Evolutionary conservation across 2,888 invertebrate genomes (phyloP).

Genomic region (Rhimphoctona megacephalus): DNA sequence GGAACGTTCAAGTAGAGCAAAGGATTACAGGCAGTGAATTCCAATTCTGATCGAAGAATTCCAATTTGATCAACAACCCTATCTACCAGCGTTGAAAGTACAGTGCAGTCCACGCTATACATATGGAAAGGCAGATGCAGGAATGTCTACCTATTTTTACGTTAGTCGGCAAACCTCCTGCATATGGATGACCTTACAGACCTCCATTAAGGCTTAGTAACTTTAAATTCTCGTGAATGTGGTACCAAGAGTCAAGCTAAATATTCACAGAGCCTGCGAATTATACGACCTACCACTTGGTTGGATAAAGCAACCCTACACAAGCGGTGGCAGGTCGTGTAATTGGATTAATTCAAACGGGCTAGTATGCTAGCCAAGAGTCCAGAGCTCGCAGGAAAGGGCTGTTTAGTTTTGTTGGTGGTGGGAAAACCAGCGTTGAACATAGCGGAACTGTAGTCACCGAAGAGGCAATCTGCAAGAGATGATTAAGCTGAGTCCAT

Average conservation of each 20-base stretch:
- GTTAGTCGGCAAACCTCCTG: slow-evolving; percentile 62
- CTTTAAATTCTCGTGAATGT: slow-evolving; percentile 73
- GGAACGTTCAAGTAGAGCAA: too few species aligned
- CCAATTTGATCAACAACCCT: neutral
- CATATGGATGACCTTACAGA: slow-evolving; percentile 79
- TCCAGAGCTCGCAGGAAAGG: neutral
- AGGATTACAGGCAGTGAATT: neutral
- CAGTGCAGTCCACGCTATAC: neutral
- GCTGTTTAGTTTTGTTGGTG: slow-evolving; percentile 17
- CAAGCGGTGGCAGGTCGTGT: slow-evolving; percentile 73
- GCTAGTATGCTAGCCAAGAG: slow-evolving; percentile 28
- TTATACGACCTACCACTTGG: slow-evolving; percentile 60
- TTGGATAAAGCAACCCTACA: slow-evolving; percentile 26
- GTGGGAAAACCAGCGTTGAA: slow-evolving; percentile 36
- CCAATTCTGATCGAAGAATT: too few species aligned
- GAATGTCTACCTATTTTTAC: neutral
- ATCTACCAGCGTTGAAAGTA: neutral
- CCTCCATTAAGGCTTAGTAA: slow-evolving; percentile 77
- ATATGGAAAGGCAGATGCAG: neutral
- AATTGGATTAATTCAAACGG: slow-evolving; percentile 82
- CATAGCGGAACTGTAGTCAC: slow-evolving; percentile 33
- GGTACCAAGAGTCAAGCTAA: slow-evolving; percentile 71
- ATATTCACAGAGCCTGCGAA: slow-evolving; percentile 73
- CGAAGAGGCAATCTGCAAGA: slow-evolving; percentile 11
- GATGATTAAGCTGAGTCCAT: slow-evolving; percentile 22